Percentiles rank a stretch among this genome's conserved stretches.
These are phyloP conservation scores for Ichneumon xanthorius DNA, from an alignment of 2,888 invertebrate genomes.

Conservation along the genomic window DNA sequence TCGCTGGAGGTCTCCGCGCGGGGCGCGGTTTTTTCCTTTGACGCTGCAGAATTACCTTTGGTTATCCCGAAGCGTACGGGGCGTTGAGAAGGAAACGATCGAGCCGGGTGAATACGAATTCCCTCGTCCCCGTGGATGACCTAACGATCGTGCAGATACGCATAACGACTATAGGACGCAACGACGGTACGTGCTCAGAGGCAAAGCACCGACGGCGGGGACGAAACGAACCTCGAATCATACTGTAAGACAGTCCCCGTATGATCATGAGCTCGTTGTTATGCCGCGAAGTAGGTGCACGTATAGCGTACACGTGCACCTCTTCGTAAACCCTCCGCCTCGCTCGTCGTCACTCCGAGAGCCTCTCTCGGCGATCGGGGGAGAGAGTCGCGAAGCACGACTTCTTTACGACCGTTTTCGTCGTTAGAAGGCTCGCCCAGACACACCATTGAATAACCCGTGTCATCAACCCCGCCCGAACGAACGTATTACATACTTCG, in stretches of 20 bases:
- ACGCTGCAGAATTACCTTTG: background rate
- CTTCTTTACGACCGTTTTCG: constrained; percentile 48
- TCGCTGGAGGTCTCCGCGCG: constrained; percentile 26
- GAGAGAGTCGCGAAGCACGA: constrained; percentile 29
- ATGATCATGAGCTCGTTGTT: constrained; percentile 51
- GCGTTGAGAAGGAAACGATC: constrained; percentile 25
- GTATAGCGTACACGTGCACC: constrained; percentile 51
- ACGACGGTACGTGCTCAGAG: constrained; percentile 57
- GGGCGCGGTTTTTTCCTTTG: constrained; percentile 47
- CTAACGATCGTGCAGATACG: constrained; percentile 52
- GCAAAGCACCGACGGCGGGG: constrained; percentile 9
- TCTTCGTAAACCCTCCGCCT: constrained; percentile 10
- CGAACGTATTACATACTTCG: constrained; percentile 44
- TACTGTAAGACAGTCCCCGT: background rate
- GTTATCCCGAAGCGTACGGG: background rate
- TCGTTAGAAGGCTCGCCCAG: constrained; percentile 65
- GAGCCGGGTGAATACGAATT: constrained; percentile 51
- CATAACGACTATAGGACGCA: constrained; percentile 42
- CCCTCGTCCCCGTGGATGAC: constrained; percentile 25
- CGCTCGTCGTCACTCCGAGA: constrained; percentile 43
- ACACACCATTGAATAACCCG: constrained; percentile 66
- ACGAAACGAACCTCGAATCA: constrained; percentile 1
- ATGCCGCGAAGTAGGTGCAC: constrained; percentile 59
- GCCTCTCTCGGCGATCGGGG: constrained; percentile 11
- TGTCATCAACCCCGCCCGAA: constrained; percentile 63